These are phyloP conservation scores for Temnopleurus reevesii DNA, from an alignment of 53 echinoderm and acorn worm species.

Conservation along the genomic window DNA sequence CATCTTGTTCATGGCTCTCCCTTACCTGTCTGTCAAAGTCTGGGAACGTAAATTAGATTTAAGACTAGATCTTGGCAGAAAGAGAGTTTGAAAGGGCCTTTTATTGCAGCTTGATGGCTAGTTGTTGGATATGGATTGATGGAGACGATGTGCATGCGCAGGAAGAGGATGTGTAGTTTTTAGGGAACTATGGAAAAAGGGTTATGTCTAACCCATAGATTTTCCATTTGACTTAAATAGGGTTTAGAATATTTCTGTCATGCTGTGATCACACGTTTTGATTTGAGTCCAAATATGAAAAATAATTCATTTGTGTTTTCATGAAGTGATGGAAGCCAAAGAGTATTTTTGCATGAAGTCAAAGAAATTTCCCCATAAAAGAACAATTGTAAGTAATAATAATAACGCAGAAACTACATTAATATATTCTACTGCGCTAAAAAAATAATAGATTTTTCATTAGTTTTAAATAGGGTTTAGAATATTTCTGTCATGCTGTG, in stretches of 20 bases:
- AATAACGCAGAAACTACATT: too few relatives aligned
- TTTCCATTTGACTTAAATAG: background rate
- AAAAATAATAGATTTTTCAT: too few relatives aligned
- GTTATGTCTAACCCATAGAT: background rate
- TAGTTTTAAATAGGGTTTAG: too few relatives aligned
- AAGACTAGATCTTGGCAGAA: background rate
- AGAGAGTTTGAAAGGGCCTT: background rate
- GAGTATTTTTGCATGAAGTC: background rate
- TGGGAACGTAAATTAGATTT: slow-evolving; percentile 27
- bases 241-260: too few relatives aligned
- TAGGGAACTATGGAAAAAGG: background rate
- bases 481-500: too few relatives aligned
- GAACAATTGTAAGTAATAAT: too few relatives aligned
- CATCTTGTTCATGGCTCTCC: slow-evolving; percentile 13
- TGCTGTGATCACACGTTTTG: too few relatives aligned
- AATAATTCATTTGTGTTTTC: background rate
- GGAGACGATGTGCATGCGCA: background rate
- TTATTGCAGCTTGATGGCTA: background rate
- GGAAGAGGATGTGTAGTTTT: background rate
- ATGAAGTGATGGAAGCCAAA: background rate
- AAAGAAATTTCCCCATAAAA: too few relatives aligned
- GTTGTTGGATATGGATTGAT: background rate
- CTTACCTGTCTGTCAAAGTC: slow-evolving; percentile 18
- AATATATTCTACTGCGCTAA: too few relatives aligned
- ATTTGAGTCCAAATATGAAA: too few relatives aligned